These are phyloP conservation scores for Lepidostoma basale DNA, from an alignment of 1,140 invertebrate species.

Conservation along the genomic window DNA sequence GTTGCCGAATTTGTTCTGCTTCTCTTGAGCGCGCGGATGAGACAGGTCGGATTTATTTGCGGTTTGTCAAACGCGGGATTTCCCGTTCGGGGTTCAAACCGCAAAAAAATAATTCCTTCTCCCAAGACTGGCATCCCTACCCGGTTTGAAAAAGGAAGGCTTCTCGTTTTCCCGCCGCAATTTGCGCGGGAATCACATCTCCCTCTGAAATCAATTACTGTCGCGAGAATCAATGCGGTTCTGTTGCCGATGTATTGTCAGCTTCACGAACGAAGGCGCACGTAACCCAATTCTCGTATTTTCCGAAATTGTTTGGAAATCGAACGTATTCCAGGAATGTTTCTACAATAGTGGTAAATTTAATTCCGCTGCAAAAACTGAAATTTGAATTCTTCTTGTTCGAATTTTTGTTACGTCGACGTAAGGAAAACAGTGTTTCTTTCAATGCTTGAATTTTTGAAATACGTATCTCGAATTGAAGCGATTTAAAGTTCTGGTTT, in stretches of 20 bases:
- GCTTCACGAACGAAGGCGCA: background rate
- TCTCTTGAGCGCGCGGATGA: background rate
- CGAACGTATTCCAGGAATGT: too few species aligned
- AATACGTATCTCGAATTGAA: too few species aligned
- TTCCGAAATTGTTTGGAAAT: too few species aligned
- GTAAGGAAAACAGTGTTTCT: too few species aligned
- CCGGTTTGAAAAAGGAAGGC: constrained; percentile 2
- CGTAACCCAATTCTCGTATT: background rate
- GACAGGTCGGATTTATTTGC: constrained; percentile 11
- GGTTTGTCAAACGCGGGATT: constrained; percentile 24
- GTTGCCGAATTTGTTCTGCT: constrained; percentile 1
- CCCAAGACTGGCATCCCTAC: background rate
- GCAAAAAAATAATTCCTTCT: constrained; percentile 21
- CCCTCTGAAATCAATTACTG: constrained; percentile 16
- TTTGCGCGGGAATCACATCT: constrained; percentile 21
- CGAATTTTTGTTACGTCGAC: too few species aligned
- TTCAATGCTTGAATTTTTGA: too few species aligned
- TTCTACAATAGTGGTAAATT: too few species aligned
- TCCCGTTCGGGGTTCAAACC: background rate
- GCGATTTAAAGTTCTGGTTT: too few species aligned
- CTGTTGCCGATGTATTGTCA: background rate
- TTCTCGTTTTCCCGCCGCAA: constrained; percentile 7
- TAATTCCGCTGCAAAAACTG: too few species aligned
- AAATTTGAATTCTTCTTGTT: too few species aligned
- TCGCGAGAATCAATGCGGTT: constrained; percentile 15